These are phyloP conservation scores for Tolypeutes matacus DNA, from an alignment of 2,797 vertebrate species.

Conservation along the genomic window DNA sequence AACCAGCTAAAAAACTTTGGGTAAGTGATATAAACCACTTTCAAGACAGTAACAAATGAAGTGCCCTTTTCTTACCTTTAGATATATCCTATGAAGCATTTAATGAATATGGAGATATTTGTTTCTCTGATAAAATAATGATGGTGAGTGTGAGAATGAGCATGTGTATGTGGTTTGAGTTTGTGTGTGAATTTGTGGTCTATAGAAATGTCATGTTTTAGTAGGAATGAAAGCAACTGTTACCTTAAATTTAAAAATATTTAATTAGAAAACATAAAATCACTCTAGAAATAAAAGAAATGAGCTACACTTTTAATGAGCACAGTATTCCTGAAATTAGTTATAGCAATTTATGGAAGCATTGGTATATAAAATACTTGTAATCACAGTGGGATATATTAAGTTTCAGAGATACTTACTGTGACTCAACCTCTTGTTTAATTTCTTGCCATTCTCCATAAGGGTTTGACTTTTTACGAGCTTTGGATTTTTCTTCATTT, in stretches of 20 bases:
- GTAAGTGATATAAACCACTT: not conserved
- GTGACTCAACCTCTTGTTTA: conserved; percentile 85
- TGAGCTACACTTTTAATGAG: conserved; percentile 17
- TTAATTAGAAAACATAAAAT: conserved; percentile 4
- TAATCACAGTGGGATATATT: not conserved
- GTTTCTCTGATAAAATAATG: not conserved
- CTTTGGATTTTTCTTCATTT: conserved; percentile 80
- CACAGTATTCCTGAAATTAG: not conserved
- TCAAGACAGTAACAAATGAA: not conserved
- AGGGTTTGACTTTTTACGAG: conserved; percentile 89
- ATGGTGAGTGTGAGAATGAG: not conserved
- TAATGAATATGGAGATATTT: not conserved
- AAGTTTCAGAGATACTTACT: conserved; percentile 84
- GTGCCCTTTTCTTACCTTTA: conserved; percentile 3
- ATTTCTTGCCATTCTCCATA: conserved; percentile 95
- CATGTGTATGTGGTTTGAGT: not conserved
- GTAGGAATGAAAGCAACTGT: not conserved
- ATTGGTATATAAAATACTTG: not conserved
- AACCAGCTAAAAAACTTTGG: not conserved
- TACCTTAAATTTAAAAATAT: not conserved
- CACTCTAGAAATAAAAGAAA: conserved; percentile 33
- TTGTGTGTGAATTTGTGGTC: not conserved
- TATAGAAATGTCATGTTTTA: not conserved
- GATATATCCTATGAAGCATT: not conserved
- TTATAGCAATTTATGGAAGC: not conserved